Evolutionary conservation across 2,888 invertebrate species (phyloP).

Genomic region (Oligia fasciuncula): DNA sequence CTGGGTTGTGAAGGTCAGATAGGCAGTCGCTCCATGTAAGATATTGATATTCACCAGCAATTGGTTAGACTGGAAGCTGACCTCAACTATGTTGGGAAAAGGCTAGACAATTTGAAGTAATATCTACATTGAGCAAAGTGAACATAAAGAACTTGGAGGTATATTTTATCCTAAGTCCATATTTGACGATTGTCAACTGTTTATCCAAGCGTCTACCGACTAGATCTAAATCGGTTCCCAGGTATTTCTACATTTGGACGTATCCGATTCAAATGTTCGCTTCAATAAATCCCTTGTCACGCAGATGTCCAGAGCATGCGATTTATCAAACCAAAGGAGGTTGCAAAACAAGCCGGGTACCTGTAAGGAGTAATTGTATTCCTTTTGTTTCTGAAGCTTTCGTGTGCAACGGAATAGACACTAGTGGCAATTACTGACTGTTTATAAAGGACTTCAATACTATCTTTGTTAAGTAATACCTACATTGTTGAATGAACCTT

Average conservation of each 20-base stretch:
- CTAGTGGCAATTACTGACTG: neutral
- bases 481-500: neutral
- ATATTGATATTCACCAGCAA: neutral
- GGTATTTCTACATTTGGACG: slow-evolving; percentile 26
- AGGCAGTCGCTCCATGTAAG: neutral
- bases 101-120: neutral
- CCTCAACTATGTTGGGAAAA: neutral
- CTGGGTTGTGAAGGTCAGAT: neutral
- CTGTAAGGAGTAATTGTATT: slow-evolving; percentile 22
- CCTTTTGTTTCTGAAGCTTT: slow-evolving; percentile 29
- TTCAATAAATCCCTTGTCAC: slow-evolving; percentile 58
- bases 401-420: slow-evolving; percentile 27
- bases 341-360: slow-evolving; percentile 28
- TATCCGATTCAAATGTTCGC: slow-evolving; percentile 41
- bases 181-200: slow-evolving; percentile 38
- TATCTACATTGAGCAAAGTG: neutral
- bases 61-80: neutral
- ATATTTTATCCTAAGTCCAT: neutral
- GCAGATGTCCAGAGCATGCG: slow-evolving; percentile 56
- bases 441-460: neutral
- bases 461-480: neutral
- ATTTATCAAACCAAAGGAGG: slow-evolving; percentile 51
- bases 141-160: neutral
- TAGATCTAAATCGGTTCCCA: neutral
- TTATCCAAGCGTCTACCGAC: slow-evolving; percentile 33